Evolutionary conservation across 1,140 invertebrate species (phyloP).

Genomic region (Drosophila grimshawi): DNA sequence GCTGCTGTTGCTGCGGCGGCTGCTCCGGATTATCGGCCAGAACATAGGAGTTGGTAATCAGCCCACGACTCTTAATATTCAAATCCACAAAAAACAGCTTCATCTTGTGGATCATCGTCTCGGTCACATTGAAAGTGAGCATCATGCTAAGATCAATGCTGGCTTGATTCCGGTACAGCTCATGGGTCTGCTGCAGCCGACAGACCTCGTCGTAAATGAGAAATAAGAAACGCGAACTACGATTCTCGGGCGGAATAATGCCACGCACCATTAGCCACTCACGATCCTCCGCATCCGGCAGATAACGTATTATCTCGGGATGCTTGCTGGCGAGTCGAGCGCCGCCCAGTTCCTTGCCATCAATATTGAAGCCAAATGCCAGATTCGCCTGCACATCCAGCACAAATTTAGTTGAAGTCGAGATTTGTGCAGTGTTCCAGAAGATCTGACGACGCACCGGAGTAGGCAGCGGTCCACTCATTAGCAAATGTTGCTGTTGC

Average conservation of each 20-base stretch:
- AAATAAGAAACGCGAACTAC: conserved; percentile 77
- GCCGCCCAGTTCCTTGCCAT: conserved; percentile 68
- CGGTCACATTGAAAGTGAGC: conserved; percentile 75
- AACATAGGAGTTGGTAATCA: conserved; percentile 79
- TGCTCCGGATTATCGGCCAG: conserved; percentile 48
- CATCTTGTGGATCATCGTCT: conserved; percentile 83
- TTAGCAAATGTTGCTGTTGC: conserved; percentile 11
- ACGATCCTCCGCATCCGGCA: conserved; percentile 79
- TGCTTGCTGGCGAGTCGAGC: conserved; percentile 78
- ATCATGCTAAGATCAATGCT: conserved; percentile 76
- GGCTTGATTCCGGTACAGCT: conserved; percentile 64
- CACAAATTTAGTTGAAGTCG: conserved; percentile 78
- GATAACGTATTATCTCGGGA: conserved; percentile 80
- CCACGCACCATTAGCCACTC: conserved; percentile 74
- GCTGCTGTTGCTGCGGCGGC: conserved; percentile 18
- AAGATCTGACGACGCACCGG: conserved; percentile 78
- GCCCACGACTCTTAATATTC: conserved; percentile 81
- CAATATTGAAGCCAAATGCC: conserved; percentile 80
- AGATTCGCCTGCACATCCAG: conserved; percentile 81
- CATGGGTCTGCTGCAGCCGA: conserved; percentile 69
- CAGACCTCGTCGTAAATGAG: conserved; percentile 80
- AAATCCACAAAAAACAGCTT: conserved; percentile 78
- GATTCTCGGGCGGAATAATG: conserved; percentile 76
- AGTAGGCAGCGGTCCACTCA: conserved; percentile 59
- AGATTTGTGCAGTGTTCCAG: conserved; percentile 81